Evolutionary conservation across 1,140 invertebrate genomes (phyloP).

Genomic region (Akabosia matsudoensis): DNA sequence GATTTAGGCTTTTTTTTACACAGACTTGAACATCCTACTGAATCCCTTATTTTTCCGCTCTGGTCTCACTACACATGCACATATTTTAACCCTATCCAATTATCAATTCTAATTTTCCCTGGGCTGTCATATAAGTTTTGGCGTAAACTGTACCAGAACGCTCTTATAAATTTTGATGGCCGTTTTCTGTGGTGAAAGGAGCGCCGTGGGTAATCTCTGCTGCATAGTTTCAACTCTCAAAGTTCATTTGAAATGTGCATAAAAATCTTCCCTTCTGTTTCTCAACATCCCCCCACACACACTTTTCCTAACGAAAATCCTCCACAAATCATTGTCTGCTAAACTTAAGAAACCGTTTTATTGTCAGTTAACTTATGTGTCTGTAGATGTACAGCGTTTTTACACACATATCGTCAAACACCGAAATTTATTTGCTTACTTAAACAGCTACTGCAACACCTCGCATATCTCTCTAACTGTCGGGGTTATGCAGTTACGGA

Average conservation of each 20-base stretch:
- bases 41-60: no score
- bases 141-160: no score
- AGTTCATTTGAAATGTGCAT: neutral
- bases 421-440: no score
- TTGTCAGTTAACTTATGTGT: neutral
- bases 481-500: neutral
- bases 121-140: neutral
- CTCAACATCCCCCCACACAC: neutral
- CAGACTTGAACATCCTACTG: no score
- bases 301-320: neutral
- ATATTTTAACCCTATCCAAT: neutral
- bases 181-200: neutral
- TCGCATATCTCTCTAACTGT: neutral
- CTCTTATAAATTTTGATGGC: neutral
- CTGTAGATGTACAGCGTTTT: no score
- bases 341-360: no score
- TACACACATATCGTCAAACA: no score
- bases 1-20: no score
- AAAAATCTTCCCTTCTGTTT: neutral
- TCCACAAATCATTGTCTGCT: neutral
- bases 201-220: neutral
- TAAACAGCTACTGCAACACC: no score
- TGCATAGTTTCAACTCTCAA: neutral
- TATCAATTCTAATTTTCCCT: neutral
- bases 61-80: neutral